Conservation (phyloP, 2,888 invertebrate genomes). For the Amblyteles armatorius region DNA sequence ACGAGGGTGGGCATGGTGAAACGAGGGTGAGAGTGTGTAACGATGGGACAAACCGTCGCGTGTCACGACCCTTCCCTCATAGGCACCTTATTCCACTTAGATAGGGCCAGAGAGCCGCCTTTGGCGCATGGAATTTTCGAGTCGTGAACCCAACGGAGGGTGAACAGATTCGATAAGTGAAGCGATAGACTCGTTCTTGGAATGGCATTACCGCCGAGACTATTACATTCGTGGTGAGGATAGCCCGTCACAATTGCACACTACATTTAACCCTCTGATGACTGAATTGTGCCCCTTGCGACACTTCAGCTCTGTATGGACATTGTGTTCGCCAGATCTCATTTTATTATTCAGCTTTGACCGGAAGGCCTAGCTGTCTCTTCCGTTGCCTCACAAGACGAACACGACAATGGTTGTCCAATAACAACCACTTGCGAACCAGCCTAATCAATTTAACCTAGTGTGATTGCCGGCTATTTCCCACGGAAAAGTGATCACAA, state of each 20-base stretch:
- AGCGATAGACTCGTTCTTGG: slow-evolving; percentile 31
- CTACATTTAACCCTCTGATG: slow-evolving; percentile 27
- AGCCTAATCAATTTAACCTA: too few relatives aligned
- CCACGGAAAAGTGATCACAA: too few relatives aligned
- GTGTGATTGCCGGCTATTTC: too few relatives aligned
- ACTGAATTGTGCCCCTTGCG: background rate
- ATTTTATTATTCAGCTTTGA: background rate
- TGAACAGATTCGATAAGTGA: slow-evolving; percentile 53
- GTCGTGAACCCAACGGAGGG: slow-evolving; percentile 47
- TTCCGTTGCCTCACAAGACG: background rate
- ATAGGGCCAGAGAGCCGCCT: slow-evolving; percentile 13
- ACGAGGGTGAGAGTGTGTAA: background rate
- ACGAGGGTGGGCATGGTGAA: background rate
- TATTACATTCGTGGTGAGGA: slow-evolving; percentile 31
- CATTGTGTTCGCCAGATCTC: background rate
- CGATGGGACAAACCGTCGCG: slow-evolving; percentile 19
- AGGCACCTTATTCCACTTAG: slow-evolving; percentile 50
- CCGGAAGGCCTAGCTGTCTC: background rate
- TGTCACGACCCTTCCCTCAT: slow-evolving; percentile 24
- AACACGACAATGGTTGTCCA: background rate
- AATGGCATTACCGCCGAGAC: slow-evolving; percentile 42
- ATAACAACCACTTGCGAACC: too few relatives aligned
- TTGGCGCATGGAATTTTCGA: slow-evolving; percentile 46
- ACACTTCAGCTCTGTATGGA: background rate
- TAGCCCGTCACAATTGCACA: slow-evolving; percentile 31